Base-by-base conservation (phyloP, 2,113 vertebrate genomes). In the Prolemur simus region DNA sequence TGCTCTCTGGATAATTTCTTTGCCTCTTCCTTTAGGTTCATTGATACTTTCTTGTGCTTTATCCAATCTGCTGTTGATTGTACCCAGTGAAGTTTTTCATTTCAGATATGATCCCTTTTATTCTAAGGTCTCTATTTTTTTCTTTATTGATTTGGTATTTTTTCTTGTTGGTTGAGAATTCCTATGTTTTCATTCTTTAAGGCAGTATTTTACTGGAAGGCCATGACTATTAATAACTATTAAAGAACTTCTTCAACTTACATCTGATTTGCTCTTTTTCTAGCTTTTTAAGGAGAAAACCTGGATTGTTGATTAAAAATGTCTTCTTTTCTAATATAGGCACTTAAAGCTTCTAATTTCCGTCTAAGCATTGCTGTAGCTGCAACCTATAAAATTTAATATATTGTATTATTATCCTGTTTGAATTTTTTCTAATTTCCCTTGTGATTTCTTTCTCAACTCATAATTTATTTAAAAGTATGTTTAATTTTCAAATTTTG, bases 281-380 rank as follows among this genome's bases (percentile, higher is more conserved):
- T 80, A 73, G 17, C 82, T 73, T 78, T 37, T 91, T 71, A 80
- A 69, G 63, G 34, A 34, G 63, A 63, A 87, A 45, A 42, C 17
- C 39, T 71, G 54, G 73, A 83, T 52, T 29, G n/a, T 34, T 81
- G 9, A 45, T n/a, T 91, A 81, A 74, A 91, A 80, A n/a, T 27
- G 17, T 18, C 21, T 60, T 73, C 6, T 73, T 60, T 85, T 78
- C 10, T 80, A 86, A 20, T 60, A 1, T 45, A 86, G 32, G 32
- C 49, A 68, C 56, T 93, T 91, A 60, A 87, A 84, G 9, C 18
- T 56, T 90, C 25, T 86, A n/a, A 29, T 95, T 91, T 91, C 47
- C 45, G 39, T 86, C 29, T 91, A 87, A 56, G 74, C 32, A 23
- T 47, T 87, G 66, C 45, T 58, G 37, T 82, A 25, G 54, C 20